Evolutionary conservation across 2,113 vertebrate genomes (phyloP).

Genomic region (Oryctolagus cuniculus): mOryCun1.1 NC_091448.1:52980501-52981000

Average conservation of each 20-base stretch:
- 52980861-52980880: not conserved
- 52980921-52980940: not conserved
- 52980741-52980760: slow-evolving; percentile 52
- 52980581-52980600: slow-evolving; percentile 91
- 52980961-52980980: not conserved
- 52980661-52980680: slow-evolving; percentile 99
- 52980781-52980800: not conserved
- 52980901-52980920: not conserved
- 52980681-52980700: slow-evolving; percentile 97
- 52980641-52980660: slow-evolving; percentile 99
- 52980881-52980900: not conserved
- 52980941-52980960: not conserved
- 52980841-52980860: not conserved
- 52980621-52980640: slow-evolving; percentile 99
- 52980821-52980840: not conserved
- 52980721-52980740: slow-evolving; percentile 96
- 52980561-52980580: not conserved
- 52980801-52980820: not conserved
- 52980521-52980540: not conserved
- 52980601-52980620: slow-evolving; percentile 98
- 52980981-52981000: not conserved
- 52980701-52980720: slow-evolving; percentile 97
- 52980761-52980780: not conserved
- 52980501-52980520: not conserved
- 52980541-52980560: not conserved